Conservation (phyloP, 2,888 invertebrate genomes). For the Latrodectus hesperus region DNA sequence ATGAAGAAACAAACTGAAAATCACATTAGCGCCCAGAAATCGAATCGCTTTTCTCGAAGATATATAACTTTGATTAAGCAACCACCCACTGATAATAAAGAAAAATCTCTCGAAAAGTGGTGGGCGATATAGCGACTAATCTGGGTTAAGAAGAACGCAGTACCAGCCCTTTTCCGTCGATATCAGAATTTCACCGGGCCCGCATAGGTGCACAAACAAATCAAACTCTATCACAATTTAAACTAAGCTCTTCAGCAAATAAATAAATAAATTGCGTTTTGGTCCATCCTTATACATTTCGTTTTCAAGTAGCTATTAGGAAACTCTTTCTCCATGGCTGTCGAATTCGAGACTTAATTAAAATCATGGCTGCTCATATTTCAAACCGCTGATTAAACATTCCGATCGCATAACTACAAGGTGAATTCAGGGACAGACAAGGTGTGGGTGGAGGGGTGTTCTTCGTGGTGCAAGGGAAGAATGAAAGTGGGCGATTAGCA, state of each 20-base stretch:
- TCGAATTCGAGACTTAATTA: slow-evolving; percentile 47
- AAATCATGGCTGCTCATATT: slow-evolving; percentile 51
- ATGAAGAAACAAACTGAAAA: too few relatives aligned
- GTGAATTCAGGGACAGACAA: neutral
- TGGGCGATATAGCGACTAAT: too few relatives aligned
- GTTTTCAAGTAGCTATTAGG: slow-evolving; percentile 41
- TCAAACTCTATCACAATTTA: slow-evolving; percentile 31
- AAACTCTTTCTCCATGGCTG: neutral
- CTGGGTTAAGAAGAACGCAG: too few relatives aligned
- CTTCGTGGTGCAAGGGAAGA: slow-evolving; percentile 10
- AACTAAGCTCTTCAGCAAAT: slow-evolving; percentile 35
- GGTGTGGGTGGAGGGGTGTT: neutral
- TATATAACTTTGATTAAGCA: too few relatives aligned
- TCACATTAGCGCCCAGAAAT: too few relatives aligned
- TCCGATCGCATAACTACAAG: slow-evolving; percentile 15
- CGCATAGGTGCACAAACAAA: slow-evolving; percentile 7
- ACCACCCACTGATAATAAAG: too few relatives aligned
- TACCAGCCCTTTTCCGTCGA: too few relatives aligned
- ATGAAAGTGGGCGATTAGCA: slow-evolving; percentile 27
- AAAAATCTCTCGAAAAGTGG: too few relatives aligned
- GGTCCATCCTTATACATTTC: neutral
- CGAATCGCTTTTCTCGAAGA: too few relatives aligned
- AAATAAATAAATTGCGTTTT: slow-evolving; percentile 42
- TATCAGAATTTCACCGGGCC: too few relatives aligned
- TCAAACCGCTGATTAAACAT: slow-evolving; percentile 59